phyloP scores from a whole-genome alignment of 2,113 vertebrate genomes.

The Xiphophorus maculatus region DNA sequence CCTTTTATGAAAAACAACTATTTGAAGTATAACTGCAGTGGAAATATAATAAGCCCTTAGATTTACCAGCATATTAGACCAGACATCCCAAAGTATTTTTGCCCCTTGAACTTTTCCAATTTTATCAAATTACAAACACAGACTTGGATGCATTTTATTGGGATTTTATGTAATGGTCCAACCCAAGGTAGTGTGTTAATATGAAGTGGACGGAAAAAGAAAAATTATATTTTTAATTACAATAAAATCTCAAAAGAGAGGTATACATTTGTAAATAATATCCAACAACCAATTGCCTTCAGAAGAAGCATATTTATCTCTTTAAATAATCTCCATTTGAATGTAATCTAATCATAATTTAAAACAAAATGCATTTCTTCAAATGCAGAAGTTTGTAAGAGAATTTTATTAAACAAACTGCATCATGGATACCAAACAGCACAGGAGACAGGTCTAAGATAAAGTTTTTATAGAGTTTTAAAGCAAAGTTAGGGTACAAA shows the following conservation, averaged over 20 bases:
- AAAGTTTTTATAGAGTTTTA: too few relatives aligned
- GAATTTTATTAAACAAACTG: too few relatives aligned
- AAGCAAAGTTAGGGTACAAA: neutral
- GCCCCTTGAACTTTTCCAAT: neutral
- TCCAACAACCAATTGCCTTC: too few relatives aligned
- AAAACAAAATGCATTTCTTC: neutral
- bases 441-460: too few relatives aligned
- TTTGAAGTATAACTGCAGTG: conserved; percentile 1
- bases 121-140: neutral
- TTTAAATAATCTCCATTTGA: neutral
- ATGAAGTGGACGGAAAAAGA: too few relatives aligned
- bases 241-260: too few relatives aligned
- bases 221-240: too few relatives aligned
- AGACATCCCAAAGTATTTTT: neutral
- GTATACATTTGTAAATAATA: too few relatives aligned
- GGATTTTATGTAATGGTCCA: neutral
- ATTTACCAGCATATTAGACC: neutral
- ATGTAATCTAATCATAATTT: neutral
- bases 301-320: neutral
- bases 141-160: neutral
- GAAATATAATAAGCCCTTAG: neutral
- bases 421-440: too few relatives aligned
- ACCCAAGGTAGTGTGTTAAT: too few relatives aligned
- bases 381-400: neutral
- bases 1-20: neutral